Evolutionary conservation across 2,797 vertebrate genomes (phyloP).

Genomic region (Phrynocephalus forsythii): DNA sequence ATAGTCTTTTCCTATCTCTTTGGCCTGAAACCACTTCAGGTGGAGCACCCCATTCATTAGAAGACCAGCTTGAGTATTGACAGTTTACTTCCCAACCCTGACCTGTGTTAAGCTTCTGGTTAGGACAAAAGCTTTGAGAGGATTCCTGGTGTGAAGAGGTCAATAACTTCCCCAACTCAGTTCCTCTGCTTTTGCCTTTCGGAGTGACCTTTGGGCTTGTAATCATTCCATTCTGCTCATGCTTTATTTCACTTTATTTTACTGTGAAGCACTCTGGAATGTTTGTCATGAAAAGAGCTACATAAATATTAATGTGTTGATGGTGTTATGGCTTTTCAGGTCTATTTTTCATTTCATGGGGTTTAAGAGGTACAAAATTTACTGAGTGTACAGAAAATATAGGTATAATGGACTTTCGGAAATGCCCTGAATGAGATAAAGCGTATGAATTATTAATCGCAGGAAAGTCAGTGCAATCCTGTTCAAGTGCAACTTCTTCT

Average conservation of each 20-base stretch:
- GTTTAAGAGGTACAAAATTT: conserved; percentile 79
- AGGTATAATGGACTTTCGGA: conserved; percentile 75
- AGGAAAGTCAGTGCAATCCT: conserved; percentile 57
- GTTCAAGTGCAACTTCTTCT: conserved; percentile 63
- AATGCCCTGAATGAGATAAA: conserved; percentile 74
- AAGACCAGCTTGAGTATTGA: background rate
- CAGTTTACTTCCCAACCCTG: conserved; percentile 5
- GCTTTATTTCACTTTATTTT: conserved; percentile 75
- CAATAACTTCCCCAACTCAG: conserved; percentile 47
- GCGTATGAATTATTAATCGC: conserved; percentile 79
- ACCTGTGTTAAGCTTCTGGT: background rate
- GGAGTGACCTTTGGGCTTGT: conserved; percentile 65
- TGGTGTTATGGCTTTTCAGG: conserved; percentile 74
- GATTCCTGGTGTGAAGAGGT: conserved; percentile 43
- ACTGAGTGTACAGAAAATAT: conserved; percentile 78
- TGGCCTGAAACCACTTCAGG: background rate
- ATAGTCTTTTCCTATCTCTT: background rate
- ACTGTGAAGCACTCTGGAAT: conserved; percentile 67
- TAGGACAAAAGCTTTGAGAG: conserved; percentile 3
- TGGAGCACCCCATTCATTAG: conserved; percentile 23
- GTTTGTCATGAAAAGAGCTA: conserved; percentile 77
- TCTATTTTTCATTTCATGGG: conserved; percentile 76
- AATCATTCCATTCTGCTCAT: conserved; percentile 65
- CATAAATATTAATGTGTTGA: conserved; percentile 83
- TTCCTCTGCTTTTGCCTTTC: conserved; percentile 60